A percentile compares a stretch with the other conserved stretches of the same genome.
These are phyloP conservation scores for Meteorus colon DNA, from an alignment of 2,888 invertebrate genomes.

Conservation along the genomic window DNA sequence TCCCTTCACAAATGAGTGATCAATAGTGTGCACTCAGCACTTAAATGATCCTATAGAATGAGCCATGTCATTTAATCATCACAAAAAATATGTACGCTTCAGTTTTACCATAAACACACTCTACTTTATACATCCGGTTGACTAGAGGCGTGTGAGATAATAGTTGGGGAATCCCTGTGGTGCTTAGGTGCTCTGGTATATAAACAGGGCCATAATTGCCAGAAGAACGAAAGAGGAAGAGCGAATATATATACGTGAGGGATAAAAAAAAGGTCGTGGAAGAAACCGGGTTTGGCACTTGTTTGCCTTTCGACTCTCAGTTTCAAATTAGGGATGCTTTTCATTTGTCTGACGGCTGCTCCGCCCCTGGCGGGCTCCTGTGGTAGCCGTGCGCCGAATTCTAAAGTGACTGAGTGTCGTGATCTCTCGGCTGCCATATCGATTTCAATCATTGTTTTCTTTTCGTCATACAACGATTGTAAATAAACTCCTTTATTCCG, in stretches of 20 bases:
- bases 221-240: constrained; percentile 41
- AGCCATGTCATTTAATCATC: not conserved
- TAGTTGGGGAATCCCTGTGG: constrained; percentile 41
- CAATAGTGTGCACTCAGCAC: too few relatives aligned
- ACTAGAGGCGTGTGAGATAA: constrained; percentile 13
- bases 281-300: constrained; percentile 62
- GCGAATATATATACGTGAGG: constrained; percentile 25
- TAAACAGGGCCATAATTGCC: constrained; percentile 54
- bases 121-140: not conserved
- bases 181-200: constrained; percentile 44
- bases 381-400: constrained; percentile 57
- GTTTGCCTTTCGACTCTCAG: constrained; percentile 69
- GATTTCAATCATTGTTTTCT: constrained; percentile 24
- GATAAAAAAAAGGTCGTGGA: constrained; percentile 44
- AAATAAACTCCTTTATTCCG: constrained; percentile 1
- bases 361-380: constrained; percentile 70
- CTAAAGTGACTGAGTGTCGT: constrained; percentile 48
- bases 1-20: too few relatives aligned
- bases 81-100: not conserved
- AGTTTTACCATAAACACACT: not conserved
- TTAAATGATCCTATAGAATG: not conserved
- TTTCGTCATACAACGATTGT: constrained; percentile 8
- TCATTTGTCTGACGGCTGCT: constrained; percentile 71
- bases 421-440: constrained; percentile 42
- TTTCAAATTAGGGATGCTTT: constrained; percentile 73